These are phyloP conservation scores for Oophaga sylvatica DNA, from an alignment of 2,797 vertebrate species.

Conservation along the genomic window DNA sequence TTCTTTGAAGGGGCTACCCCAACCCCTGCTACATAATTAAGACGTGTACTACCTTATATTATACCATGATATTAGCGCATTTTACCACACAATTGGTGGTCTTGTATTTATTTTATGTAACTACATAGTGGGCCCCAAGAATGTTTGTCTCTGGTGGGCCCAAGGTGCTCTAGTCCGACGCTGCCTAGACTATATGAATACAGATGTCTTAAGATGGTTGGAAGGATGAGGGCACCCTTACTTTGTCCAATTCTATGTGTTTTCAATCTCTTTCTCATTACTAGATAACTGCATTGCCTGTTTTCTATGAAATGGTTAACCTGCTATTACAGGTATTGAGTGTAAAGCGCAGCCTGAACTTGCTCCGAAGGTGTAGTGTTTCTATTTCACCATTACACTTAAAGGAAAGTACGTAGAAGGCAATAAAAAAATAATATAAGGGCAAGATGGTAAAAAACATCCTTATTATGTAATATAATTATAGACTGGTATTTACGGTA, in stretches of 20 bases:
- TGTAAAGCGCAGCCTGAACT: slow-evolving; percentile 10
- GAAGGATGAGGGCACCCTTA: no score
- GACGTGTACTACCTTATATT: no score
- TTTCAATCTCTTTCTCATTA: slow-evolving; percentile 21
- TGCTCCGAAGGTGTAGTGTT: slow-evolving; percentile 20
- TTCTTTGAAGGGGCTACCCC: no score
- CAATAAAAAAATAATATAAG: slow-evolving; percentile 37
- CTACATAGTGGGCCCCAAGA: no score
- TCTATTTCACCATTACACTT: slow-evolving; percentile 47
- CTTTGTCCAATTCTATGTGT: background rate
- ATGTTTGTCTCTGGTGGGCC: no score
- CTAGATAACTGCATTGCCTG: slow-evolving; percentile 7
- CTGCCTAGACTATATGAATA: no score
- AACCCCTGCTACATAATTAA: no score
- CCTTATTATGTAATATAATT: slow-evolving; percentile 17
- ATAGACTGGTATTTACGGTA: slow-evolving; percentile 24
- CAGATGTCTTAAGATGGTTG: no score
- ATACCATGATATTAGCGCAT: no score
- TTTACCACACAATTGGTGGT: no score
- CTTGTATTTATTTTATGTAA: no score
- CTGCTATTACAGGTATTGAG: slow-evolving; percentile 34
- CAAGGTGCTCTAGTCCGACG: no score
- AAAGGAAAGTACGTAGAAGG: slow-evolving; percentile 50
- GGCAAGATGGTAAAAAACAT: slow-evolving; percentile 31
- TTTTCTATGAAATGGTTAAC: slow-evolving; percentile 22